Conservation (phyloP, 2,888 invertebrate species). For the Stenolophus ochropezus region DNA sequence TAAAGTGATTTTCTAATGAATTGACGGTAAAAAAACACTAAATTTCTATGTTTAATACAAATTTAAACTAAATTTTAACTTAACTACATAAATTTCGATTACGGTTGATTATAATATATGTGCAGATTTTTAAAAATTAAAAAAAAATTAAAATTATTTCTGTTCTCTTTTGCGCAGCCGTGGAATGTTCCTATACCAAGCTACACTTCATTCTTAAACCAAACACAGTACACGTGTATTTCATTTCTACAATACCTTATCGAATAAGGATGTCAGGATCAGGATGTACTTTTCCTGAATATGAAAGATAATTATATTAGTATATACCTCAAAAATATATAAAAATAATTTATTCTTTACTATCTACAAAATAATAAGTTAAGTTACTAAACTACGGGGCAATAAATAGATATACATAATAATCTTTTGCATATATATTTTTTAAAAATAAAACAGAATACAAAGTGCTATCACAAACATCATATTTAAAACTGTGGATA, state of each 20-base stretch:
- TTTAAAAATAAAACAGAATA: constrained; percentile 61
- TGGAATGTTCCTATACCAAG: too few species aligned
- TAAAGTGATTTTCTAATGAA: too few species aligned
- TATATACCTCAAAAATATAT: background rate
- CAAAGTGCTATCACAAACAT: constrained; percentile 61
- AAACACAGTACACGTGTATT: too few species aligned
- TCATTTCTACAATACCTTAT: background rate
- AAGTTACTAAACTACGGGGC: constrained; percentile 1
- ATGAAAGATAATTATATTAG: background rate
- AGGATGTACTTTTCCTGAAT: background rate
- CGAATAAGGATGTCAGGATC: background rate
- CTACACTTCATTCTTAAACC: too few species aligned
- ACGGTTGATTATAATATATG: too few species aligned
- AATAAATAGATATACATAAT: constrained; percentile 31
- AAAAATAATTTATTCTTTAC: constrained; percentile 2
- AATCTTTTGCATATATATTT: constrained; percentile 61
- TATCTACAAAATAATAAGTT: background rate
- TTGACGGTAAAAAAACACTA: too few species aligned
- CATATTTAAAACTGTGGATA: constrained; percentile 61
- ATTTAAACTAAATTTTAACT: too few species aligned
- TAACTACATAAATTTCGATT: too few species aligned
- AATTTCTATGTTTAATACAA: too few species aligned
- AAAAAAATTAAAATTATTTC: too few species aligned
- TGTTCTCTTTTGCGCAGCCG: too few species aligned
- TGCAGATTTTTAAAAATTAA: too few species aligned